Percentiles rank a stretch among this genome's conserved stretches.
Evolutionary conservation across 2,113 vertebrate genomes (phyloP).

Genomic region (Corynorhinus townsendii): DNA sequence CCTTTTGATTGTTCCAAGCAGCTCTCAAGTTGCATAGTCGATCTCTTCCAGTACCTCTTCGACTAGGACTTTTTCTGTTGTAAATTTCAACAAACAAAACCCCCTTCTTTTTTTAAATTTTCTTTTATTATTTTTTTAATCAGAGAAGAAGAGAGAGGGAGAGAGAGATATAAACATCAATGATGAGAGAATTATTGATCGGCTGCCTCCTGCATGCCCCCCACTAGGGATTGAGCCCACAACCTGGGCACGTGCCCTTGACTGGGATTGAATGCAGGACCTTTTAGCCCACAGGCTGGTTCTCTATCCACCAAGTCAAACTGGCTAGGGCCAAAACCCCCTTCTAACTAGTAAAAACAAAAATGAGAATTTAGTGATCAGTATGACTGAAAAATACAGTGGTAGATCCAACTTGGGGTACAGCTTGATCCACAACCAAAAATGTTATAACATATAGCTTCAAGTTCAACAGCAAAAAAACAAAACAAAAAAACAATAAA

Average conservation of each 20-base stretch:
- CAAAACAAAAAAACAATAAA: too few relatives aligned
- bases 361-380: neutral
- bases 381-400: neutral
- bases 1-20: constrained; percentile 76
- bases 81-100: neutral
- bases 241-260: too few relatives aligned
- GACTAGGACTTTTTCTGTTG: neutral
- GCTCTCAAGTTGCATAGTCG: neutral
- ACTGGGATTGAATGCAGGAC: too few relatives aligned
- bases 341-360: constrained; percentile 22
- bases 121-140: too few relatives aligned
- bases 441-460: neutral
- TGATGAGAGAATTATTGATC: too few relatives aligned
- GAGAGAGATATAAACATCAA: too few relatives aligned
- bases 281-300: too few relatives aligned
- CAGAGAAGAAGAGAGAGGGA: too few relatives aligned
- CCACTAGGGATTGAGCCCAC: too few relatives aligned
- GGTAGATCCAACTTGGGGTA: neutral
- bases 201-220: too few relatives aligned
- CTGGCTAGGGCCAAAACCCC: neutral
- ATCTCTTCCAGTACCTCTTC: neutral
- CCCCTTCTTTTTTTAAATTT: neutral
- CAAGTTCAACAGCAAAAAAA: neutral
- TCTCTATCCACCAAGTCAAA: too few relatives aligned
- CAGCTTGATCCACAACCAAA: neutral